A percentile compares a stretch with the other conserved stretches of the same genome.
phyloP scores from a whole-genome alignment of 64 coral and sea anemone species.

The Porites australiensis region DNA sequence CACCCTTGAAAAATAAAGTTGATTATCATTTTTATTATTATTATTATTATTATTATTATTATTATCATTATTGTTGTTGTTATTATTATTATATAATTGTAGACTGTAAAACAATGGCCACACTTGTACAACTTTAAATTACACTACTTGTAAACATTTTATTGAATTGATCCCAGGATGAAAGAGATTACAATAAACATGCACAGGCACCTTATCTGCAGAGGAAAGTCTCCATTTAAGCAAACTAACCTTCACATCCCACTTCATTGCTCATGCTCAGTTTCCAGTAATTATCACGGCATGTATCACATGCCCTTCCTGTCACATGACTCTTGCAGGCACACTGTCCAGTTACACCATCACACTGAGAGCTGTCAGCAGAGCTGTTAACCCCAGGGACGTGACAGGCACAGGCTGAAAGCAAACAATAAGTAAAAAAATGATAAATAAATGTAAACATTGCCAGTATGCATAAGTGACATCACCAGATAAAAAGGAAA shows the following conservation, averaged over 20 bases:
- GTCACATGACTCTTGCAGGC: conserved; percentile 80
- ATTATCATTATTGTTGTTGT: no score
- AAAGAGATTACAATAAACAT: no score
- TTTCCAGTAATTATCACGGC: conserved; percentile 84
- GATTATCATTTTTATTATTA: no score
- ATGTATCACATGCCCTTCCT: conserved; percentile 79
- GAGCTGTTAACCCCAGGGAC: conserved; percentile 63
- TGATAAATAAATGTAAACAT: not conserved
- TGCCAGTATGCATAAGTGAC: no score
- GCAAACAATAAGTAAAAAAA: not conserved
- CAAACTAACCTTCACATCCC: conserved; percentile 88
- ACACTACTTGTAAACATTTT: not conserved
- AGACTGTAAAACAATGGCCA: no score
- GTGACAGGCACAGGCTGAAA: conserved; percentile 83
- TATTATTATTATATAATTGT: no score
- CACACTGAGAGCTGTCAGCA: conserved; percentile 54
- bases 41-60: no score
- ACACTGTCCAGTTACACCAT: conserved; percentile 82
- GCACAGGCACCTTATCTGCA: no score
- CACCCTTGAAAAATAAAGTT: no score
- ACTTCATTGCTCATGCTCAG: conserved; percentile 52
- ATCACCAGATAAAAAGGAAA: no score
- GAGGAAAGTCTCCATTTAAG: not conserved
- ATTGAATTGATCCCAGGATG: not conserved
- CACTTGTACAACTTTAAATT: no score